Evolutionary conservation across 2,113 vertebrate genomes (phyloP).

Genomic region (Copsychus sechellarum): DNA sequence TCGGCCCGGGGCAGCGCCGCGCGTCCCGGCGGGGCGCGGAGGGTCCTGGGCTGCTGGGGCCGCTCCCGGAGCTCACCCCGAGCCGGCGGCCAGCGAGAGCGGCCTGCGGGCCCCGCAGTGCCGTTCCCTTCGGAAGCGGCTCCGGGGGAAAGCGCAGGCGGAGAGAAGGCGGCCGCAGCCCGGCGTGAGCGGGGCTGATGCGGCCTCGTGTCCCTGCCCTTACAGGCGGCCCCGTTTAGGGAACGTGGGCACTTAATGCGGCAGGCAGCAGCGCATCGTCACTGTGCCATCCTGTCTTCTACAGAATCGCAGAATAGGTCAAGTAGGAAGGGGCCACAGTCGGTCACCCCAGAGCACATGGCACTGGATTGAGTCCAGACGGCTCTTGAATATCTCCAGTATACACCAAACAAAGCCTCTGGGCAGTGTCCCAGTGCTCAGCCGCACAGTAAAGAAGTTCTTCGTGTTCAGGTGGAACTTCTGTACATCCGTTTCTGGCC

Average conservation of each 20-base stretch:
- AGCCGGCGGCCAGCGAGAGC: too few relatives aligned
- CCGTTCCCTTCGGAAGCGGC: neutral
- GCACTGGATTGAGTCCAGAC: neutral
- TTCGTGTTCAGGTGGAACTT: neutral
- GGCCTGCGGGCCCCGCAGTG: neutral
- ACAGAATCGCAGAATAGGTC: neutral
- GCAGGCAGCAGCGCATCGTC: accelerated
- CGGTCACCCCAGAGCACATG: neutral
- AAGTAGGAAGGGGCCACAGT: neutral
- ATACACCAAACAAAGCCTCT: accelerated
- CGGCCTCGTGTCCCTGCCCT: neutral
- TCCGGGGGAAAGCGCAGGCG: neutral
- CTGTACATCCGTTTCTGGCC: neutral
- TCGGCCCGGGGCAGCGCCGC: too few relatives aligned
- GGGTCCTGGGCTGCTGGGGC: accelerated
- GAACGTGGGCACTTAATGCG: accelerated
- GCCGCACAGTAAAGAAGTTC: neutral
- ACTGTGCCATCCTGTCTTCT: accelerated
- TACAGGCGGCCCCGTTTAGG: accelerated
- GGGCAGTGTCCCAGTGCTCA: neutral
- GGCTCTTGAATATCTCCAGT: neutral
- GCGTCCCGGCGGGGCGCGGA: too few relatives aligned
- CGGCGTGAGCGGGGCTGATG: accelerated
- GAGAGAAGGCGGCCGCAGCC: neutral
- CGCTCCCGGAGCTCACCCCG: neutral